Conservation (phyloP, 2,888 invertebrate species). For the Cephus runcator region DNA sequence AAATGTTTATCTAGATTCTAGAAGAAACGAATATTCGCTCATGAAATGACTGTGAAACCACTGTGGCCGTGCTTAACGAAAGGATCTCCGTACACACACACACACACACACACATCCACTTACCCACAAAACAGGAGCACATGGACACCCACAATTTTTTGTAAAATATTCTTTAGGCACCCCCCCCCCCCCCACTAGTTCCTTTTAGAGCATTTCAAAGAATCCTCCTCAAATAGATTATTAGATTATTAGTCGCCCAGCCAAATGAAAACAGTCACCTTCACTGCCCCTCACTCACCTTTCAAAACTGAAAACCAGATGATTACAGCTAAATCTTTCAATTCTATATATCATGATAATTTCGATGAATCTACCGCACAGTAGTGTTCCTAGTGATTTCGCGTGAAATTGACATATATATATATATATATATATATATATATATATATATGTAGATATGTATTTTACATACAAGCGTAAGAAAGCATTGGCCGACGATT, state of each 20-base stretch:
- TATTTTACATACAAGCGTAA: too few relatives aligned
- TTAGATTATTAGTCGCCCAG: constrained; percentile 33
- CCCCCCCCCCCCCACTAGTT: background rate
- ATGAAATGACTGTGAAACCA: too few relatives aligned
- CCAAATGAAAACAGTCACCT: constrained; percentile 2
- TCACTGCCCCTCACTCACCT: too few relatives aligned
- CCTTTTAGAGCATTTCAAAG: background rate
- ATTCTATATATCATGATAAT: background rate
- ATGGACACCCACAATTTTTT: background rate
- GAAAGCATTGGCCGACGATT: too few relatives aligned
- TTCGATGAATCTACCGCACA: too few relatives aligned
- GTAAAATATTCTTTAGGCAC: background rate
- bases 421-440: background rate
- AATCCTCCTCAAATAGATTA: constrained; percentile 15
- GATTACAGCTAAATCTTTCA: background rate
- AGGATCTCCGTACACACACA: too few relatives aligned
- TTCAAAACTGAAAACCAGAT: too few relatives aligned
- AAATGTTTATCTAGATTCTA: too few relatives aligned
- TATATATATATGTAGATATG: background rate
- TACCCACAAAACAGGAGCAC: background rate
- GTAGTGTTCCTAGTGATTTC: background rate
- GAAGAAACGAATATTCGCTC: too few relatives aligned
- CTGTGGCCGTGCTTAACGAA: too few relatives aligned
- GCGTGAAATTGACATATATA: background rate
- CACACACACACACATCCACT: too few relatives aligned